A percentile compares a stretch with the other conserved stretches of the same genome.
These are phyloP conservation scores for Macaria liturata DNA, from an alignment of 2,888 invertebrate species.

Conservation along the genomic window DNA sequence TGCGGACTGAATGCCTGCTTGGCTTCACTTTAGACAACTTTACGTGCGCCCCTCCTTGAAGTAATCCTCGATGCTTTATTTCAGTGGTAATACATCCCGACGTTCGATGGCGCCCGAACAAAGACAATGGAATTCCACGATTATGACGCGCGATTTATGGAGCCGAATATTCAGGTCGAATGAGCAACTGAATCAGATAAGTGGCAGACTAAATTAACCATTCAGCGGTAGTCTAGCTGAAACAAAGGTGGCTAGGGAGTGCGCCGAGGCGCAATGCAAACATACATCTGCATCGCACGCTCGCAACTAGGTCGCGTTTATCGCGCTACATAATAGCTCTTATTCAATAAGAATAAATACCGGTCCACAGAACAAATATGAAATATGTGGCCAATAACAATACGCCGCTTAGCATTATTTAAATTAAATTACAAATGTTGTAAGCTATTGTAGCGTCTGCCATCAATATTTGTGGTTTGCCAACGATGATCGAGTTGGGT, in stretches of 20 bases:
- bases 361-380: constrained; percentile 33
- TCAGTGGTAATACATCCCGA: constrained; percentile 41
- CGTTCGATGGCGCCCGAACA: constrained; percentile 41
- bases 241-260: constrained; percentile 71
- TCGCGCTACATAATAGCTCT: constrained; percentile 58
- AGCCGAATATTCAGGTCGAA: constrained; percentile 73
- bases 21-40: constrained; percentile 50
- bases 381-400: constrained; percentile 29
- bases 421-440: constrained; percentile 31
- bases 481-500: constrained; percentile 43
- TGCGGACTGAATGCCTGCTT: constrained; percentile 47
- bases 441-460: constrained; percentile 29
- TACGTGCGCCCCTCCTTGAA: constrained; percentile 37
- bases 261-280: constrained; percentile 70
- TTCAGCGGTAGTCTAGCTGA: constrained; percentile 62
- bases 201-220: constrained; percentile 69
- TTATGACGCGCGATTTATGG: constrained; percentile 68
- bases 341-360: constrained; percentile 58
- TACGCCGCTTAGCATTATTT: constrained; percentile 36
- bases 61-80: constrained; percentile 46
- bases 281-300: constrained; percentile 53
- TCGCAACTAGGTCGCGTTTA: constrained; percentile 69
- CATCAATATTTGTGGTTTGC: constrained; percentile 47
- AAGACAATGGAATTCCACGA: constrained; percentile 65
- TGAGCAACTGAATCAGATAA: constrained; percentile 78